phyloP scores from a whole-genome alignment of 2,797 vertebrate species.

The Acrocephalus scirpaceus region DNA sequence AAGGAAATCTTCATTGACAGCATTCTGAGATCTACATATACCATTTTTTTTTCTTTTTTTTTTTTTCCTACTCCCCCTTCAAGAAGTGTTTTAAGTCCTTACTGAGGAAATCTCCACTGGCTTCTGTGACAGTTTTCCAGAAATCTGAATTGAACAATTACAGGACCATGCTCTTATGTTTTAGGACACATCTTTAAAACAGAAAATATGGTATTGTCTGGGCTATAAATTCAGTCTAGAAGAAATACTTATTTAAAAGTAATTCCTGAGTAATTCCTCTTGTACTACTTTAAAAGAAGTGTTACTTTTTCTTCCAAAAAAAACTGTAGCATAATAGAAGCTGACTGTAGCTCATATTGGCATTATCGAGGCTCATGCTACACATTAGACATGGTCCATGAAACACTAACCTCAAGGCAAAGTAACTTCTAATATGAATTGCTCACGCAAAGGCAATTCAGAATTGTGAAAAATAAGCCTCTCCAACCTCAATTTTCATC shows the following conservation, averaged over 20 bases:
- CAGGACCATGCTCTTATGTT: background rate
- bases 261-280: background rate
- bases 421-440: conserved; percentile 29
- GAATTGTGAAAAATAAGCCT: conserved; percentile 3
- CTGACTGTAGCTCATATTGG: conserved; percentile 2
- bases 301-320: background rate
- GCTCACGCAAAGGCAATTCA: conserved; percentile 17
- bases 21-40: background rate
- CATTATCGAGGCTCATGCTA: background rate
- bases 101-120: background rate
- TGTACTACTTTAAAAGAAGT: background rate
- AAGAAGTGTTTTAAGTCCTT: background rate
- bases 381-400: conserved; percentile 44
- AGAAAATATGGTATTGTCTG: background rate
- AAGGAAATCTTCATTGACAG: background rate
- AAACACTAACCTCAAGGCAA: conserved; percentile 47
- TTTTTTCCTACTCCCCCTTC: background rate
- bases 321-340: background rate
- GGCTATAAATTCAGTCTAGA: background rate
- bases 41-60: background rate
- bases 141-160: background rate
- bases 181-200: background rate
- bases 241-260: background rate
- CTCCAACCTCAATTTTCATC: background rate
- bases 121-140: background rate